These are phyloP conservation scores for Papilio polyxenes DNA, from an alignment of 1,140 invertebrate species.

Conservation along the genomic window DNA sequence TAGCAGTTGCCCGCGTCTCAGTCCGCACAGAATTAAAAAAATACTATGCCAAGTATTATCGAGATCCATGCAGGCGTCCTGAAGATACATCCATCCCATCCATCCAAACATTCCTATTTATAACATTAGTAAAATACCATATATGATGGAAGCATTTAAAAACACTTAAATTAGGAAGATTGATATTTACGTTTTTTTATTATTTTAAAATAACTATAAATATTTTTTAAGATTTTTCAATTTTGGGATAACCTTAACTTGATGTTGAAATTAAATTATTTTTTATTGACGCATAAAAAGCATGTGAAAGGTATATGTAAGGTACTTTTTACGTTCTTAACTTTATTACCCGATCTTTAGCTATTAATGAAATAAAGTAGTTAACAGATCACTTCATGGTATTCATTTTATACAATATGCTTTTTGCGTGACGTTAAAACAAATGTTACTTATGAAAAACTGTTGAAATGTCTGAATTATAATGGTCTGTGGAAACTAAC, in stretches of 20 bases:
- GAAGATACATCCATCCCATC: too few species aligned
- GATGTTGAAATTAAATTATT: neutral
- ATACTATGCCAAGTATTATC: too few species aligned
- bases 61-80: too few species aligned
- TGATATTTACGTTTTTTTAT: neutral
- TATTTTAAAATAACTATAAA: neutral
- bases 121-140: neutral
- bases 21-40: too few species aligned
- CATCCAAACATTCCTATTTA: too few species aligned
- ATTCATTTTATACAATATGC: neutral
- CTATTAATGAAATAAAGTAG: neutral
- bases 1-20: too few species aligned
- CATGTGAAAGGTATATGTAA: neutral
- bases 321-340: neutral
- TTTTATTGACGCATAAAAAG: neutral
- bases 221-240: neutral
- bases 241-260: neutral
- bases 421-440: neutral
- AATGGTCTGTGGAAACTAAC: neutral
- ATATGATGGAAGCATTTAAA: neutral
- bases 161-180: neutral
- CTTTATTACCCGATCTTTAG: neutral
- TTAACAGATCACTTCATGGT: constrained; percentile 12
- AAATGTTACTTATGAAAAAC: neutral
- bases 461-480: neutral